Base-by-base conservation (phyloP, 1,140 invertebrate genomes). In the Drosophila arawakana region DNA sequence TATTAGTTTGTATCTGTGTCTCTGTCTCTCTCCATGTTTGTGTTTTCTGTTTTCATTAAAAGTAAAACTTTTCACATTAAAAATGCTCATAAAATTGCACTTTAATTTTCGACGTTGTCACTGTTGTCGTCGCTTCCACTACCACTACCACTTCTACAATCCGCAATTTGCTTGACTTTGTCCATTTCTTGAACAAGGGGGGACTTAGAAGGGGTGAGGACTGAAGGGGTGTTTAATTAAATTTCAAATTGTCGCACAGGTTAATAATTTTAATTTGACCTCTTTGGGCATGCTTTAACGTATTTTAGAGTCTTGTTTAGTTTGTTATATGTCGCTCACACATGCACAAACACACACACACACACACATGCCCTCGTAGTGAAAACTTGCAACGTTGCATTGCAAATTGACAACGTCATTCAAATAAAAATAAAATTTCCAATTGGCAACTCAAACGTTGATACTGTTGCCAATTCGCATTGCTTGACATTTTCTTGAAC, bases 21-120 rank as follows among this genome's bases (percentile, higher is more conserved):
- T 66, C 7, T 66, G 55, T 8, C 4, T 41, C 11, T 43, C n/a
- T 44, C 3, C 55, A 47, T 58, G 35, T 39, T 25, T 73, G 21
- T 65, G 13, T 66, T 62, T 50, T 39, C 52, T 81, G 82, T 76
- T 86, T 89, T 88, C 83, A 86, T 86, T 86, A 82, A 77, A 78
- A 86, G 79, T 77, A 80, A 77, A 88, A 73, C 70, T 89, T 89
- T 88, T 89, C 77, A 65, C 84, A 88, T 88, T 88, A 89, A 88
- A 88, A 88, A 89, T 89, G 70, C 80, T 67, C 84, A 88, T 88
- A 84, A 88, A 88, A 89, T 76, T 89, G 80, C 80, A 88, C 77
- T 83, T 86, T 89, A 89, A 78, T 88, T 88, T 85, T 76, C 47
- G 55, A 55, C 55, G 60, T 61, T 44, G 61, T 68, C 39, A 65